A percentile compares a stretch with the other conserved stretches of the same genome.
Conservation (phyloP, 2,113 vertebrate species). For the Lamprotornis superbus region DNA sequence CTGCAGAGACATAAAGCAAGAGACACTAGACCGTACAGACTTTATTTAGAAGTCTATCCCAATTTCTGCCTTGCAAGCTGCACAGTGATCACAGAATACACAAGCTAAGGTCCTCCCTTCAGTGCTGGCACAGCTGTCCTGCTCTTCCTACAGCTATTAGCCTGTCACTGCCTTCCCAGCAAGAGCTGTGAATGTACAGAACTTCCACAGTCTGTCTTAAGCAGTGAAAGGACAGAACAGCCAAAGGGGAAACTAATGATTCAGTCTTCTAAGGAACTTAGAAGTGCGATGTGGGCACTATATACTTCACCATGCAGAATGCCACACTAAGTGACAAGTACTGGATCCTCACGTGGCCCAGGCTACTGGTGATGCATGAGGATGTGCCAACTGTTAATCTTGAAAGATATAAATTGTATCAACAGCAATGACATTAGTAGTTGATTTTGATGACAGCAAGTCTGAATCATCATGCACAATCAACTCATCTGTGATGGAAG, state of each 20-base stretch:
- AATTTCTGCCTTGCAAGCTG: slow-evolving; percentile 25
- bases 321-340: background rate
- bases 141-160: background rate
- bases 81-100: background rate
- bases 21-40: background rate
- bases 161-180: background rate
- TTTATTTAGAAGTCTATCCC: slow-evolving; percentile 42
- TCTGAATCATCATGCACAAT: background rate
- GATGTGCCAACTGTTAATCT: background rate
- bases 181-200: background rate
- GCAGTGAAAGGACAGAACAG: background rate
- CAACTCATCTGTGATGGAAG: background rate
- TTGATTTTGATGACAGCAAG: background rate
- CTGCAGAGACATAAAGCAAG: slow-evolving; percentile 13
- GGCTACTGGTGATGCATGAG: background rate
- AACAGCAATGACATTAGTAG: background rate
- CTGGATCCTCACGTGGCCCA: background rate
- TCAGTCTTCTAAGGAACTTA: background rate
- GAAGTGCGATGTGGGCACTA: accelerated
- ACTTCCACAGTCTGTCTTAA: background rate
- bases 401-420: background rate
- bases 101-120: background rate
- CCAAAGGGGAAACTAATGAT: background rate
- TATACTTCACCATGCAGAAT: background rate
- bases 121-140: background rate